These are phyloP conservation scores for Nymphicus hollandicus DNA, from an alignment of 2,113 vertebrate genomes.

Conservation along the genomic window DNA sequence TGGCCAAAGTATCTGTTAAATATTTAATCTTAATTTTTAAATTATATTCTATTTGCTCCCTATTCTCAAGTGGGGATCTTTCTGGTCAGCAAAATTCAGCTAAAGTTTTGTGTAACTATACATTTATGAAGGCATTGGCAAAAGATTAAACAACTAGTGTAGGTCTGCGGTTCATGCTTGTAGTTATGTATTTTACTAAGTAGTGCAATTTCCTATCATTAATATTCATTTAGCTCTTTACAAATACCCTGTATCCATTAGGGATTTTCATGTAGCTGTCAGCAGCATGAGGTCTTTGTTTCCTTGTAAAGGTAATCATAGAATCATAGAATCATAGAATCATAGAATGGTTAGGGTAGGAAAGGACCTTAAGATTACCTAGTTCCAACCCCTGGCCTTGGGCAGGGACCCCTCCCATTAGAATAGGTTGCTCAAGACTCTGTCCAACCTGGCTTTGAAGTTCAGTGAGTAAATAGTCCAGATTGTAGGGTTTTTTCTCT, in stretches of 20 bases:
- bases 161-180: neutral
- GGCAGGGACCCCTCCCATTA: neutral
- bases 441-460: neutral
- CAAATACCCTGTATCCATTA: neutral
- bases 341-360: neutral
- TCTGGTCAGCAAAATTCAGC: neutral
- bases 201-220: neutral
- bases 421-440: neutral
- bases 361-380: neutral
- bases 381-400: neutral
- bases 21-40: neutral
- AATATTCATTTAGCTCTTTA: constrained; percentile 8
- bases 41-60: neutral
- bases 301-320: neutral
- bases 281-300: neutral
- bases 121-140: neutral
- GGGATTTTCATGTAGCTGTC: neutral
- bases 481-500: neutral
- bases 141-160: neutral
- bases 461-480: neutral
- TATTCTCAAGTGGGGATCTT: neutral
- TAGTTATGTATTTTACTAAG: neutral
- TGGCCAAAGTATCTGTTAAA: neutral
- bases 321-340: neutral
- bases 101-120: neutral